Percentiles rank a stretch among this genome's conserved stretches.
Evolutionary conservation across 92 coral and sea anemone genomes (phyloP).

Genomic region (Galaxea fascicularis): DNA sequence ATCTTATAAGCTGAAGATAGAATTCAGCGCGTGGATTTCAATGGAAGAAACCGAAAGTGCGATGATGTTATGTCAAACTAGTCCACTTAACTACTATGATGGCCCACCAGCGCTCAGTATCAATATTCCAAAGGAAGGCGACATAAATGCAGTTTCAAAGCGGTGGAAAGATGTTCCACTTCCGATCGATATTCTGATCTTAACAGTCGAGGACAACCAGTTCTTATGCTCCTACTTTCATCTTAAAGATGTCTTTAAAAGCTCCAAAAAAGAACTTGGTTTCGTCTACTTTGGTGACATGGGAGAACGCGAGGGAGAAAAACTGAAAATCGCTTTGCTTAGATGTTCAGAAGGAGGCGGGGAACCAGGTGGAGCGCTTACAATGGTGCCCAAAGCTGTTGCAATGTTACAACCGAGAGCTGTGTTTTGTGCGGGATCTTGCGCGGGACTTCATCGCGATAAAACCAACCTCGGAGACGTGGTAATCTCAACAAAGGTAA

Average conservation of each 20-base stretch:
- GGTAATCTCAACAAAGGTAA: slow-evolving; percentile 37
- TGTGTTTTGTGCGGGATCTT: slow-evolving; percentile 51
- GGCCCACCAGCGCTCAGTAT: slow-evolving; percentile 16
- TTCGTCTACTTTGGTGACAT: slow-evolving; percentile 41
- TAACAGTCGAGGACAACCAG: slow-evolving; percentile 44
- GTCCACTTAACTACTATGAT: background rate
- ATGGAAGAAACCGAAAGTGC: slow-evolving; percentile 4
- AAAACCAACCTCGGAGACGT: slow-evolving; percentile 34
- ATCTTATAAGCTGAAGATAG: background rate
- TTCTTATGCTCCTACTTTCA: slow-evolving; percentile 22
- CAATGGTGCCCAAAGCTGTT: slow-evolving; percentile 35
- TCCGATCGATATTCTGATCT: slow-evolving; percentile 42
- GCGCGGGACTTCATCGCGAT: slow-evolving; percentile 16
- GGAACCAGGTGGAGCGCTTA: slow-evolving; percentile 29
- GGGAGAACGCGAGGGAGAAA: background rate
- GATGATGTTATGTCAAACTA: background rate
- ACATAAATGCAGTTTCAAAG: background rate
- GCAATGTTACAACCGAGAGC: slow-evolving; percentile 52
- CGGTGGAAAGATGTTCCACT: slow-evolving; percentile 19
- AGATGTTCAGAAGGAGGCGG: slow-evolving; percentile 39
- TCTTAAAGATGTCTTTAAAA: slow-evolving; percentile 22
- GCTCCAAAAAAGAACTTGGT: slow-evolving; percentile 10
- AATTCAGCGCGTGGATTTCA: background rate
- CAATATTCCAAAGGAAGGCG: background rate
- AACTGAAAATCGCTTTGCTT: slow-evolving; percentile 54